A percentile compares a stretch with the other conserved stretches of the same genome.
Evolutionary conservation across 2,113 vertebrate species (phyloP).

Genomic region (Orthonyx spaldingii): DNA sequence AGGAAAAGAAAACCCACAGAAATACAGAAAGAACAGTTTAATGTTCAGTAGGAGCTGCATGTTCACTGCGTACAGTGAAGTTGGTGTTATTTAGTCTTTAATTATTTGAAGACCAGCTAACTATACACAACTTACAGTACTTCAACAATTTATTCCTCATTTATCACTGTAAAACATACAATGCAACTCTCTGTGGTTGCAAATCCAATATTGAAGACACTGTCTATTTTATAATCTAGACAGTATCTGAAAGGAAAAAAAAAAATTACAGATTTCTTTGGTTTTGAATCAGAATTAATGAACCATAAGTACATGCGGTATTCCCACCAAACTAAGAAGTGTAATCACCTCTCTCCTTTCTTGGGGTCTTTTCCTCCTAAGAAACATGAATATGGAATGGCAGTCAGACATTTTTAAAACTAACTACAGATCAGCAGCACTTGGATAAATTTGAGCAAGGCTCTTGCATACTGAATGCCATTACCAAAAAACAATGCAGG

Average conservation of each 20-base stretch:
- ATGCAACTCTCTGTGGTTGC: background rate
- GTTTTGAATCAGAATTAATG: background rate
- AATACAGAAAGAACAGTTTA: background rate
- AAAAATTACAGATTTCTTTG: background rate
- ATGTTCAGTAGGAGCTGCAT: background rate
- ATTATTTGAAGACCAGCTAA: slow-evolving; percentile 20
- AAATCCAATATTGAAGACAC: background rate
- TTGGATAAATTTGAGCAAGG: background rate
- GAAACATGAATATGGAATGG: background rate
- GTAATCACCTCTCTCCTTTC: background rate
- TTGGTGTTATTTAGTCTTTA: slow-evolving; percentile 29
- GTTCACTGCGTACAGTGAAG: background rate
- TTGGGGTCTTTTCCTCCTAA: background rate
- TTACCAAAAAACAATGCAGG: background rate
- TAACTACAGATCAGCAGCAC: background rate
- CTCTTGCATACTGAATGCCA: background rate
- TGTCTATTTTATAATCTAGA: background rate
- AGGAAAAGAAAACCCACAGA: background rate
- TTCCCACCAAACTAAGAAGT: background rate
- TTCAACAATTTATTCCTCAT: background rate
- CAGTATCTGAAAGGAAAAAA: background rate
- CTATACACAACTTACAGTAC: background rate
- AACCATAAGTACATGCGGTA: background rate
- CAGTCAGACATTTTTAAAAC: background rate
- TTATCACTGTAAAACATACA: background rate